Base-by-base conservation (phyloP, 2,797 vertebrate genomes). In the Phrynocephalus forsythii region DNA sequence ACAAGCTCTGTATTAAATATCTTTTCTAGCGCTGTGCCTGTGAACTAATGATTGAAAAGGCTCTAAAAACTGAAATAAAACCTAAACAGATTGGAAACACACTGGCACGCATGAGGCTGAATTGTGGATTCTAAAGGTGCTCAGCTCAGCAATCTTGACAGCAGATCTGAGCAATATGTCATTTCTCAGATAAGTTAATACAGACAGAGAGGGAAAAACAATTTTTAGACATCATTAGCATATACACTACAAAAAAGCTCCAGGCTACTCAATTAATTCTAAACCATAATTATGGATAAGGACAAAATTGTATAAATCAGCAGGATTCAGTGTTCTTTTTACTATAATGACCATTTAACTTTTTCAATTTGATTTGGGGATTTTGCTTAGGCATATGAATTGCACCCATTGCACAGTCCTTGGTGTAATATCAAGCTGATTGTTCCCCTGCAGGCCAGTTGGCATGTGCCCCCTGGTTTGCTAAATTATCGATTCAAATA, bases 131-230 rank as follows among this genome's bases (percentile, higher is more conserved):
- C 82, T 38, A 90, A 94, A 96, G 89, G 94, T 96, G 94, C 95
- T 89, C 91, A 92, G 92, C 93, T 90, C 92, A 95, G 93, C 92
- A 93, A 87, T 94, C 95, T 91, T 93, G 89, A 92, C 93, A 92
- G 89, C 78, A 90, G 87, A 96, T 95, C 94, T 90, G 96, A 94
- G 95, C 6, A 67, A 95, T 92, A 92, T 94, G 93, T 92, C 94
- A 96, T 93, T 95, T 87, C 94, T 93, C 91, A 93, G 93, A 95
- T 95, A 96, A 94, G 92, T 95, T 96, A 97, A 95, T 97, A 95
- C 93, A 96, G 94, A 95, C 96, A 95, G 94, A 93, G 94, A 87
- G 87, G 83, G 86, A 88, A 87, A 95, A 94, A 95, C 91, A 93
- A 95, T 94, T 96, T 96, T 94, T 92, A 92, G 95, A 94, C 94